A percentile compares a stretch with the other conserved stretches of the same genome.
These are phyloP conservation scores for Beroe forskalii DNA, from an alignment of 37 sponge, comb jelly and placozoan species.

Conservation along the genomic window DNA sequence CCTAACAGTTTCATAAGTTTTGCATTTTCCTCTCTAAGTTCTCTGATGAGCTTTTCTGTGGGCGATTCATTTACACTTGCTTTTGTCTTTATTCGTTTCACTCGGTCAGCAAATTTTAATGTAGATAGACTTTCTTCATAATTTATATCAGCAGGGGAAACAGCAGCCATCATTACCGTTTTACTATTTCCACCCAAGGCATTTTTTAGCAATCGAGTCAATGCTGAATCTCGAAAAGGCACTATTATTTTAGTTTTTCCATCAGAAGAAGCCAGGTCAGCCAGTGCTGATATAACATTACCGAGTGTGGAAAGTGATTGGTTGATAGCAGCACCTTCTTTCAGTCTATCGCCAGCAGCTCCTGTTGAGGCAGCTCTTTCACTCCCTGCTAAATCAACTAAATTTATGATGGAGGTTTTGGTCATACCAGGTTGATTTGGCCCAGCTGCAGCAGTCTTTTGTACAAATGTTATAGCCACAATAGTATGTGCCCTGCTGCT, in stretches of 20 bases:
- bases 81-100: constrained; percentile 72
- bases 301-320: constrained; percentile 78
- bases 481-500: constrained; percentile 79
- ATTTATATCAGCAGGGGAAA: constrained; percentile 80
- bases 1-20: constrained; percentile 68
- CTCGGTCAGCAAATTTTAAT: constrained; percentile 79
- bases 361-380: constrained; percentile 82
- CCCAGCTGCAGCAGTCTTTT: constrained; percentile 69
- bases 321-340: constrained; percentile 83
- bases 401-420: constrained; percentile 73
- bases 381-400: constrained; percentile 84
- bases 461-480: constrained; percentile 74
- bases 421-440: constrained; percentile 65
- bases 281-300: constrained; percentile 71
- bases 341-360: constrained; percentile 76
- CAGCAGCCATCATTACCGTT: constrained; percentile 80
- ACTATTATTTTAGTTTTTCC: constrained; percentile 64
- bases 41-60: constrained; percentile 76
- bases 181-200: constrained; percentile 82
- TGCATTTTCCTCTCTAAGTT: constrained; percentile 78
- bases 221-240: constrained; percentile 78
- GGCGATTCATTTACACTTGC: constrained; percentile 76
- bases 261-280: constrained; percentile 7
- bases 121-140: constrained; percentile 80
- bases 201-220: constrained; percentile 80